A percentile compares a stretch with the other conserved stretches of the same genome.
Conservation (phyloP, 2,797 vertebrate genomes). For the Alca torda region DNA sequence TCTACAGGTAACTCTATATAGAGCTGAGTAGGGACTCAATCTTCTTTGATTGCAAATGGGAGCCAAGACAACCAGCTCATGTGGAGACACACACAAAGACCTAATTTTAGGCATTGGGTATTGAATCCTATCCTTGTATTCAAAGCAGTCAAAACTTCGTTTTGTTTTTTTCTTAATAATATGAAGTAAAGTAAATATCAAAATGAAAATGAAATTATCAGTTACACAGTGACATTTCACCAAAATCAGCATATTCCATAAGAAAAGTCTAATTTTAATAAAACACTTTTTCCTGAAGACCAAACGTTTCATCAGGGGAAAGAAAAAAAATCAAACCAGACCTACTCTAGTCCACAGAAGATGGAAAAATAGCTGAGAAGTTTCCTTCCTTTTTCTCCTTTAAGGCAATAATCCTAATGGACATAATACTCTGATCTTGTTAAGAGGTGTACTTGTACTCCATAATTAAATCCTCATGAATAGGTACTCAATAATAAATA, state of each 20-base stretch:
- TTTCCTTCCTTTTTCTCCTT: background rate
- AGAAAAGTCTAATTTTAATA: background rate
- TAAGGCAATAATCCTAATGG: background rate
- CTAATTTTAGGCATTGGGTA: background rate
- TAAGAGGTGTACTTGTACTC: background rate
- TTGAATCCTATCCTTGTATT: background rate
- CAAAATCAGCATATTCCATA: background rate
- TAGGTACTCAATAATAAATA: background rate
- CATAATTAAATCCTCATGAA: background rate
- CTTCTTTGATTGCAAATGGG: background rate
- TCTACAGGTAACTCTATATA: background rate
- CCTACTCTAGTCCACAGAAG: background rate
- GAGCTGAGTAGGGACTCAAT: background rate
- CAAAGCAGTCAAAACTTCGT: background rate
- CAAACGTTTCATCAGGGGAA: background rate
- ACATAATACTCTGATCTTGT: background rate
- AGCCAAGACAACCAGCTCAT: background rate
- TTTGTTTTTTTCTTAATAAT: background rate
- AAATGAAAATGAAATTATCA: background rate
- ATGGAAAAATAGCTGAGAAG: background rate
- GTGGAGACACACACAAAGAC: background rate
- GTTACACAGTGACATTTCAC: background rate
- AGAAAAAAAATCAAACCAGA: background rate
- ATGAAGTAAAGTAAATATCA: background rate
- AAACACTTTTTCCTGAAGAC: background rate